Evolutionary conservation across 1,140 invertebrate species (phyloP).

Genomic region (Cherax destructor): DNA sequence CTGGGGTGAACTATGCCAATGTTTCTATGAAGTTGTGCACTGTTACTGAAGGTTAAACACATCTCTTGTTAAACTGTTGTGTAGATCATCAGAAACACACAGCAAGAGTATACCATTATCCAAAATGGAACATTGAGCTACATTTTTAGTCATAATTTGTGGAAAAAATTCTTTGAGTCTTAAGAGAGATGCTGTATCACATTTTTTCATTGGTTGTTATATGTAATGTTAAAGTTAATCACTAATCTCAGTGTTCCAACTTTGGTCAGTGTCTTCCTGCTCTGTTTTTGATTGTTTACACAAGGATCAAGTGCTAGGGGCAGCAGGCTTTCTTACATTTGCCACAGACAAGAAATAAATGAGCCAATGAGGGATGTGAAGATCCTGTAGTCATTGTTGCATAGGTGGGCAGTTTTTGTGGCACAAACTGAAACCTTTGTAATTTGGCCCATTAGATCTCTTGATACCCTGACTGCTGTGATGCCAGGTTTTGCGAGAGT

Average conservation of each 20-base stretch:
- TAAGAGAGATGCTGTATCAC: neutral
- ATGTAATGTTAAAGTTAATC: neutral
- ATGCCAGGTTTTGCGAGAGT: slow-evolving; percentile 32
- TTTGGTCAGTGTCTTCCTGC: slow-evolving; percentile 44
- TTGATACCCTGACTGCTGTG: slow-evolving; percentile 36
- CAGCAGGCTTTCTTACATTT: slow-evolving; percentile 59
- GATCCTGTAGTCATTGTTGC: slow-evolving; percentile 16
- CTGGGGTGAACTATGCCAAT: slow-evolving; percentile 58
- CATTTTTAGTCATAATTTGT: neutral
- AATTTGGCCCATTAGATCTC: slow-evolving; percentile 21
- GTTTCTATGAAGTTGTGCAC: slow-evolving; percentile 45
- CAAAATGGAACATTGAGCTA: slow-evolving; percentile 39
- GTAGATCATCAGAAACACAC: slow-evolving; percentile 59
- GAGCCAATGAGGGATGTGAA: slow-evolving; percentile 30
- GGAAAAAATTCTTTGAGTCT: neutral
- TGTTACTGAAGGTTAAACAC: slow-evolving; percentile 53
- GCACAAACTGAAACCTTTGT: slow-evolving; percentile 22
- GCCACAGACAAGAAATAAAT: slow-evolving; percentile 27
- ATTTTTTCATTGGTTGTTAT: neutral
- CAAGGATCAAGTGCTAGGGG: slow-evolving; percentile 56
- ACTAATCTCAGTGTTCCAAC: slow-evolving; percentile 36
- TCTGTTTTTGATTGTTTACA: slow-evolving; percentile 64
- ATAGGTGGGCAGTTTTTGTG: slow-evolving; percentile 12
- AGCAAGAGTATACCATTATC: slow-evolving; percentile 30
- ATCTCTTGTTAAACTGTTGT: slow-evolving; percentile 59